Percentiles rank a stretch among this genome's conserved stretches.
phyloP scores from a whole-genome alignment of 2,113 vertebrate species.

The Bolborhynchus lineola region DNA sequence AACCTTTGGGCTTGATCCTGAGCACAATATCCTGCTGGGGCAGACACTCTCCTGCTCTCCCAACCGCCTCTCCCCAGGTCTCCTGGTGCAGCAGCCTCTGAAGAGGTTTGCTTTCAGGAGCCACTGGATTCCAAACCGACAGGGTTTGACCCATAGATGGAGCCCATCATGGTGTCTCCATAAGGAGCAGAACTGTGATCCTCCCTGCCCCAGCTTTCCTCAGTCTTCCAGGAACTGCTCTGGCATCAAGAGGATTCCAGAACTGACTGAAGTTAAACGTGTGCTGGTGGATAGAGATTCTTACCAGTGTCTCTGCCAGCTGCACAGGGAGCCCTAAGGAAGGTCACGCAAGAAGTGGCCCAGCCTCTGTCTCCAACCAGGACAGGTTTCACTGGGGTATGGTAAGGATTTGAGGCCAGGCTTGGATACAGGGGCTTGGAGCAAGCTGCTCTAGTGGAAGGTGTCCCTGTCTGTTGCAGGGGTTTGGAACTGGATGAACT shows the following conservation, averaged over 20 bases:
- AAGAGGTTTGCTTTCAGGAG: too few relatives aligned
- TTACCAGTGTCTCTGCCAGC: rapidly evolving
- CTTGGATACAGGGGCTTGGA: neutral
- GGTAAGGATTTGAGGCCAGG: neutral
- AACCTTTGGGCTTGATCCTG: neutral
- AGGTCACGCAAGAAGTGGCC: neutral
- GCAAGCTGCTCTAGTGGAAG: neutral
- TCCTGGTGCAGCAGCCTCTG: rapidly evolving
- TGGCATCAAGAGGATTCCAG: rapidly evolving
- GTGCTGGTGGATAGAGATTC: neutral
- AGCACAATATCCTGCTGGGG: neutral
- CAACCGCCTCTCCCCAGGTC: rapidly evolving
- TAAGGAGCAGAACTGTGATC: rapidly evolving
- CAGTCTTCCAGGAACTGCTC: rapidly evolving
- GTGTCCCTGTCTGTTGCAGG: neutral
- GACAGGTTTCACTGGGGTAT: rapidly evolving
- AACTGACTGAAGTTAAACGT: rapidly evolving
- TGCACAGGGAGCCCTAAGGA: neutral
- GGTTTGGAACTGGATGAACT: neutral
- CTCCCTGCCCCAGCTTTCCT: neutral
- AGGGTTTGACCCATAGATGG: neutral
- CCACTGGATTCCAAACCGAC: rapidly evolving
- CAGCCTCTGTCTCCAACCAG: neutral
- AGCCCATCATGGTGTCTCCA: rapidly evolving
- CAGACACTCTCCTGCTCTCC: neutral